These are phyloP conservation scores for Sinosuthora webbiana DNA, from an alignment of 2,113 vertebrate species.

Conservation along the genomic window DNA sequence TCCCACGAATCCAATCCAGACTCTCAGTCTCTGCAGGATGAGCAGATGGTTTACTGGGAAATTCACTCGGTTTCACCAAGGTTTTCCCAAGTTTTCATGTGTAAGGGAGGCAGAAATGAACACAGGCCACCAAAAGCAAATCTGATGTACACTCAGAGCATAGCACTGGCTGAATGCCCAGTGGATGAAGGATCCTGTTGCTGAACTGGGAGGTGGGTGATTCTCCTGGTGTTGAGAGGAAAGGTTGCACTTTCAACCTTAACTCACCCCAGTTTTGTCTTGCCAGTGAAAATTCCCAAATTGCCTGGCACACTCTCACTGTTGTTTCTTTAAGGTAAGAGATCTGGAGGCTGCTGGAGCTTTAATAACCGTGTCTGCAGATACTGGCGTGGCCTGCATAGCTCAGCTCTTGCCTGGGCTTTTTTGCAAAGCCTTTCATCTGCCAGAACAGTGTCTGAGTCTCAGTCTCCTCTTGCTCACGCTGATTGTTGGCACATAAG, in stretches of 20 bases:
- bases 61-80: not conserved
- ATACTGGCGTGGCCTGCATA: not conserved
- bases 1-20: conserved; percentile 5
- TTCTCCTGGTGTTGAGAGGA: not conserved
- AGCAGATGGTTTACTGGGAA: not conserved
- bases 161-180: not conserved
- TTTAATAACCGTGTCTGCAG: not conserved
- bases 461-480: not conserved
- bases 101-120: not conserved
- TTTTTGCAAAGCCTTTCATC: conserved; percentile 16
- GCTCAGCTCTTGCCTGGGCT: not conserved
- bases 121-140: not conserved
- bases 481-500: rapidly evolving
- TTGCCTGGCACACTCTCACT: rapidly evolving
- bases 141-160: not conserved
- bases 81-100: not conserved
- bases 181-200: not conserved
- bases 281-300: not conserved
- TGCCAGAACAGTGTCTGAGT: not conserved
- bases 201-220: not conserved
- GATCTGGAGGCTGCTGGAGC: not conserved
- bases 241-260: not conserved
- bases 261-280: not conserved
- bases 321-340: not conserved
- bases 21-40: conserved; percentile 19